These are phyloP conservation scores for Urocitellus parryii DNA, from an alignment of 2,113 vertebrate genomes.

Conservation along the genomic window DNA sequence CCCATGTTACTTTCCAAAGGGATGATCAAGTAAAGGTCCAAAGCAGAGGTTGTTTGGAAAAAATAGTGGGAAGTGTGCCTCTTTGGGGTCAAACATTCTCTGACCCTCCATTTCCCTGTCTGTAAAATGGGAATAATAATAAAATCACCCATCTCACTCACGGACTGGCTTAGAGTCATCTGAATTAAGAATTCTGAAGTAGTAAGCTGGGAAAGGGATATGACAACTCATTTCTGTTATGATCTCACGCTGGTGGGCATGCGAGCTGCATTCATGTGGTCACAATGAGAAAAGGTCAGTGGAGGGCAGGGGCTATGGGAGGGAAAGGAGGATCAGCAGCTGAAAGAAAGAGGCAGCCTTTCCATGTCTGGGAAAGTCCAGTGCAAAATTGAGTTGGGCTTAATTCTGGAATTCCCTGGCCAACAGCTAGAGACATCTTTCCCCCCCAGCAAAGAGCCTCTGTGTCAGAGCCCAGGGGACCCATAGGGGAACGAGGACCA, in stretches of 20 bases:
- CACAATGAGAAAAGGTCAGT: rapidly evolving
- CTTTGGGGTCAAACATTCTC: neutral
- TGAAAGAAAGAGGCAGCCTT: neutral
- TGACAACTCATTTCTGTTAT: neutral
- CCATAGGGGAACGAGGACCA: neutral
- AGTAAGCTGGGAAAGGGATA: neutral
- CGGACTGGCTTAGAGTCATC: neutral
- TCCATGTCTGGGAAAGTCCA: neutral
- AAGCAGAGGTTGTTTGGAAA: neutral
- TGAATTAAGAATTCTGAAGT: neutral
- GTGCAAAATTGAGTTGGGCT: neutral
- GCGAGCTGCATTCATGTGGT: neutral
- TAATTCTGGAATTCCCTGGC: too few species aligned
- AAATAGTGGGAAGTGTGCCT: neutral
- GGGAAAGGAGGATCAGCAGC: neutral
- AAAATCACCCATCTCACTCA: neutral
- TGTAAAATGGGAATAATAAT: neutral
- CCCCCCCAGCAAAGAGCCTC: neutral
- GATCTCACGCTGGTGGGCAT: rapidly evolving
- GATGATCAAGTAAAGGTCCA: neutral
- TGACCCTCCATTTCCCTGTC: neutral
- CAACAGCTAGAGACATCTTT: neutral
- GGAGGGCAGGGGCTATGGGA: neutral
- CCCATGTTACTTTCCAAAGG: too few species aligned
- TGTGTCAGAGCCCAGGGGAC: too few species aligned